Conservation (phyloP, 2,888 invertebrate genomes). For the Oscheius sp. region DNA sequence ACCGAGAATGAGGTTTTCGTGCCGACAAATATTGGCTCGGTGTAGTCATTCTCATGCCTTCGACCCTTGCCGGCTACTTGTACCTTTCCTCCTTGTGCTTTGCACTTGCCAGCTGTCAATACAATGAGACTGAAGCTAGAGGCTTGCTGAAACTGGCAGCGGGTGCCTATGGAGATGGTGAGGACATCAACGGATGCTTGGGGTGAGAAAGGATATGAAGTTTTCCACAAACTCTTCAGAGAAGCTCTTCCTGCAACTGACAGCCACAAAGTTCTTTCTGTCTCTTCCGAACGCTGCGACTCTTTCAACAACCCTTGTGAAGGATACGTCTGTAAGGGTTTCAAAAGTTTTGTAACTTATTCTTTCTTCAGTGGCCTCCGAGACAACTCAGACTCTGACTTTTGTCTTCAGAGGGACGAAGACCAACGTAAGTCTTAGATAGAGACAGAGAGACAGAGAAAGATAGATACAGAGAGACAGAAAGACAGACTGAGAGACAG, state of each 20-base stretch:
- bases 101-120: constrained; percentile 19
- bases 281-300: constrained; percentile 45
- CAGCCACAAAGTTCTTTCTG: constrained; percentile 25
- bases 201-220: background rate
- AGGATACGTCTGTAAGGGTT: constrained; percentile 42
- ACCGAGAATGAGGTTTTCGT: constrained; percentile 22
- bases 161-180: constrained; percentile 56
- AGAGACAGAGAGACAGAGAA: too few species aligned
- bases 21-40: constrained; percentile 27
- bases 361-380: constrained; percentile 37
- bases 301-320: constrained; percentile 52
- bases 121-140: constrained; percentile 59
- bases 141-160: constrained; percentile 54
- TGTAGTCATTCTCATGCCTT: constrained; percentile 23
- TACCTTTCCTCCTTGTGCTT: constrained; percentile 3
- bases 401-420: constrained; percentile 51
- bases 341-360: background rate
- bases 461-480: too few species aligned
- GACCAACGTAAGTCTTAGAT: constrained; percentile 38
- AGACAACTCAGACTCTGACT: constrained; percentile 41
- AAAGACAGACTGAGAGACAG: too few species aligned
- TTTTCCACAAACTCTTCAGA: background rate
- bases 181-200: constrained; percentile 31
- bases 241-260: constrained; percentile 1
- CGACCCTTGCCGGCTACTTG: background rate